A percentile compares a stretch with the other conserved stretches of the same genome.
Conservation (phyloP, 1,140 invertebrate species). For the Belonocnema kinseyi region DNA sequence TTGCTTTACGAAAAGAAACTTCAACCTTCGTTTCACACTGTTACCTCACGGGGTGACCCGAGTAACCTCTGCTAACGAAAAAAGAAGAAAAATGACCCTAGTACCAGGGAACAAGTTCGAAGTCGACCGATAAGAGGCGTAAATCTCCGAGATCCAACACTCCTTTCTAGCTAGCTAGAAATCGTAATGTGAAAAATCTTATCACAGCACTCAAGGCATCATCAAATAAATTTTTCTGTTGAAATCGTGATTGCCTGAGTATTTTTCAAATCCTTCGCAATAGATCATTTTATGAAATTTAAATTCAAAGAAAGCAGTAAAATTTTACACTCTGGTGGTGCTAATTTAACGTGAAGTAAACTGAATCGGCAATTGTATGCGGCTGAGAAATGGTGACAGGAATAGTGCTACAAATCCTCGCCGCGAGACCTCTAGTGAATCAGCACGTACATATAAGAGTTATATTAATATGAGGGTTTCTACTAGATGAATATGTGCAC, state of each 20-base stretch:
- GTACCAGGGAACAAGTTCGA: conserved; percentile 14
- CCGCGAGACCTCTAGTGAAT: conserved; percentile 1
- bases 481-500: conserved; percentile 5
- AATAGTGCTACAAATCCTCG: background rate
- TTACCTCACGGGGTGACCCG: background rate
- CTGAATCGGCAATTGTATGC: background rate
- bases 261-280: too few species aligned
- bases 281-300: too few species aligned
- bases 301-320: too few species aligned
- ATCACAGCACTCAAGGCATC: too few species aligned
- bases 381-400: conserved; percentile 5
- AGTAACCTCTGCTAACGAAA: conserved; percentile 5
- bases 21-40: conserved; percentile 8
- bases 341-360: background rate
- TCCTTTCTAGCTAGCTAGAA: background rate
- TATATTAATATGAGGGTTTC: background rate
- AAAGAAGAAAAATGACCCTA: conserved; percentile 8
- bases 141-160: background rate
- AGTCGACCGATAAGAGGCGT: conserved; percentile 27
- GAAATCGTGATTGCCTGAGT: too few species aligned
- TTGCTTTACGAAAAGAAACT: background rate
- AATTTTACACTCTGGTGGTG: too few species aligned
- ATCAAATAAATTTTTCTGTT: too few species aligned
- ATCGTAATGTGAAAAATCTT: conserved; percentile 6
- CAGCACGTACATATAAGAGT: background rate